Percentiles rank a stretch among this genome's conserved stretches.
Conservation (phyloP, 2,113 vertebrate genomes). For the Eretmochelys imbricata region DNA sequence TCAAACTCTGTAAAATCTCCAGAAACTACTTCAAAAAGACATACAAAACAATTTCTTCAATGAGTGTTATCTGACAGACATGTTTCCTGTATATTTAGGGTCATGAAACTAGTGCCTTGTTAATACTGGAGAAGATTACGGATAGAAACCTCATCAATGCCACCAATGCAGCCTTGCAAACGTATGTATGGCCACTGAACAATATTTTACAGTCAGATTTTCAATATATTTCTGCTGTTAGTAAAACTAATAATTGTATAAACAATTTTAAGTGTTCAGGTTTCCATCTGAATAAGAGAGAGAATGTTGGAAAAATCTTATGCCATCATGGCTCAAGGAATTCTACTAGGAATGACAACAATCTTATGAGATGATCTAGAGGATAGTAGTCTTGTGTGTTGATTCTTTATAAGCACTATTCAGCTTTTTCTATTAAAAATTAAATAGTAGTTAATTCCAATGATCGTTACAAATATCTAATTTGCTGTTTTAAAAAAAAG, state of each 20-base stretch:
- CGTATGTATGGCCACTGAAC: slow-evolving; percentile 82
- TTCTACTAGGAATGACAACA: neutral
- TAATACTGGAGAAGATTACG: slow-evolving; percentile 98
- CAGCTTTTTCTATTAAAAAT: too few species aligned
- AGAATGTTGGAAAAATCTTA: neutral
- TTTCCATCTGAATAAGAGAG: neutral
- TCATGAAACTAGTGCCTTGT: slow-evolving; percentile 99
- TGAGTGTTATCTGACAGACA: slow-evolving; percentile 29
- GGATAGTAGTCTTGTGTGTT: neutral
- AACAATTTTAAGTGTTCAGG: neutral
- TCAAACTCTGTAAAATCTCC: neutral
- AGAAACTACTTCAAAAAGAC: neutral
- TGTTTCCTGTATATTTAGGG: slow-evolving; percentile 83
- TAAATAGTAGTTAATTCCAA: too few species aligned
- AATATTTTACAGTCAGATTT: neutral
- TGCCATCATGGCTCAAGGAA: neutral
- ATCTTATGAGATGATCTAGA: neutral
- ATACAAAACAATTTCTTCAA: slow-evolving; percentile 16
- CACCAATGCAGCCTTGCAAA: slow-evolving; percentile 98
- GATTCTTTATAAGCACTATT: neutral
- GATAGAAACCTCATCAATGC: slow-evolving; percentile 99
- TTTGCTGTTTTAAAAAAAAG: neutral
- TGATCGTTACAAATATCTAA: too few species aligned
- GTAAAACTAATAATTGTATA: neutral
- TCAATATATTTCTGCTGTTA: neutral